These are phyloP conservation scores for Calcarius lapponicus DNA, from an alignment of 2,797 vertebrate species.

Conservation along the genomic window DNA sequence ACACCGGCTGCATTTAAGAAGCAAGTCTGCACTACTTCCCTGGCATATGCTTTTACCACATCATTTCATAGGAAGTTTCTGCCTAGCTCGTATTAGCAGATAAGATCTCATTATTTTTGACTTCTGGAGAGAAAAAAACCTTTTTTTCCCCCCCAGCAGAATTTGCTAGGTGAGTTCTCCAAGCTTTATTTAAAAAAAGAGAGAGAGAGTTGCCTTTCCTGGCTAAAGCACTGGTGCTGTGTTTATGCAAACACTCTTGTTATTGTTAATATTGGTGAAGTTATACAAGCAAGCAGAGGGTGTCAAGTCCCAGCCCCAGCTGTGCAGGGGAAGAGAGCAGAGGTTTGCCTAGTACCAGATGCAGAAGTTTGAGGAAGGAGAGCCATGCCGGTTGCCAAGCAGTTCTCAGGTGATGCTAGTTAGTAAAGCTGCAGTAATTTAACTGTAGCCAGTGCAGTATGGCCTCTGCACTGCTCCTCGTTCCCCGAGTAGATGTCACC, in stretches of 20 bases:
- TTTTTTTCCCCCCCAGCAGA: neutral
- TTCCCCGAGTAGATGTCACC: fast-evolving
- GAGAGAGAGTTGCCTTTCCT: neutral
- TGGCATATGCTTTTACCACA: neutral
- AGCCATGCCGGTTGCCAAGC: fast-evolving
- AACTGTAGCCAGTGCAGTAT: neutral
- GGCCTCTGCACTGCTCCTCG: neutral
- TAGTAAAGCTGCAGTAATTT: neutral
- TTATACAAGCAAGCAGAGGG: constrained; percentile 43
- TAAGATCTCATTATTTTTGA: constrained; percentile 25
- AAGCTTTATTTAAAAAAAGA: neutral
- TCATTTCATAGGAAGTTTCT: constrained; percentile 13
- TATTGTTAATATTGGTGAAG: constrained; percentile 37
- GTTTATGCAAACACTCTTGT: constrained; percentile 44
- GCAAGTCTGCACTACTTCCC: neutral
- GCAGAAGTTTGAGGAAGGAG: neutral
- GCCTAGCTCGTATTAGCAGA: neutral
- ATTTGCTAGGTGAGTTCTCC: constrained; percentile 5
- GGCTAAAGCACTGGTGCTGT: neutral
- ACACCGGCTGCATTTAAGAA: neutral
- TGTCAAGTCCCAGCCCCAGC: constrained; percentile 25
- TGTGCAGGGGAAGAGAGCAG: neutral
- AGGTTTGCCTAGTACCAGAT: constrained; percentile 3
- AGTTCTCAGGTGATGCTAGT: neutral
- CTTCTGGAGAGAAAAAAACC: neutral